Evolutionary conservation across 2,113 vertebrate genomes (phyloP).

Genomic region (Arvicanthis niloticus): DNA sequence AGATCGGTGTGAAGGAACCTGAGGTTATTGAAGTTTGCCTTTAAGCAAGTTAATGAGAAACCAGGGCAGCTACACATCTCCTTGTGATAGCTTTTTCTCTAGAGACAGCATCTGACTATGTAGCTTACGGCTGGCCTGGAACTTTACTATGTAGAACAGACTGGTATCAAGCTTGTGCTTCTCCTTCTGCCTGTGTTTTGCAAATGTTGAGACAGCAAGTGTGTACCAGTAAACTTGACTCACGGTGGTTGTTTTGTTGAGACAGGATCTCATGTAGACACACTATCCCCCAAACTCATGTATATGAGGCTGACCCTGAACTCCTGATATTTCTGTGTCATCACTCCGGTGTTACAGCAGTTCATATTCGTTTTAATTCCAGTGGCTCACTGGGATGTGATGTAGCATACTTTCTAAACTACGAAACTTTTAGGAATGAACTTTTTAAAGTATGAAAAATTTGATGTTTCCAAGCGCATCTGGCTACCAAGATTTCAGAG

Average conservation of each 20-base stretch:
- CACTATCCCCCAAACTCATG: neutral
- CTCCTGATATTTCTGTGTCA: accelerated
- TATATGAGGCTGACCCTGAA: neutral
- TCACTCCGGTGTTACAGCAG: neutral
- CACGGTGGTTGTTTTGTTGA: neutral
- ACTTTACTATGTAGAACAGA: neutral
- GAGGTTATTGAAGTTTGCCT: neutral
- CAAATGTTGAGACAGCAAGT: too few species aligned
- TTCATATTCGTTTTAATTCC: neutral
- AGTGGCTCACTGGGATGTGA: neutral
- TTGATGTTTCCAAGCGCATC: neutral
- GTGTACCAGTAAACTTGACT: neutral
- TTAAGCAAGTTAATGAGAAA: neutral
- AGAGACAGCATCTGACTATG: neutral
- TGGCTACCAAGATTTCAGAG: neutral
- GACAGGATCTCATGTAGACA: neutral
- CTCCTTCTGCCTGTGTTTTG: neutral
- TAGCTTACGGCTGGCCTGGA: neutral
- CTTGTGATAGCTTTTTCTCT: neutral
- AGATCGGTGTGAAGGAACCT: neutral
- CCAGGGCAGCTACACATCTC: neutral
- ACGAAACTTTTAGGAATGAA: neutral
- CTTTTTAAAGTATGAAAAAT: neutral
- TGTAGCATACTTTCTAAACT: constrained; percentile 12
- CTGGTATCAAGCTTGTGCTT: neutral